Base-by-base conservation (phyloP, 2,797 vertebrate species). In the Acipenser ruthenus region DNA sequence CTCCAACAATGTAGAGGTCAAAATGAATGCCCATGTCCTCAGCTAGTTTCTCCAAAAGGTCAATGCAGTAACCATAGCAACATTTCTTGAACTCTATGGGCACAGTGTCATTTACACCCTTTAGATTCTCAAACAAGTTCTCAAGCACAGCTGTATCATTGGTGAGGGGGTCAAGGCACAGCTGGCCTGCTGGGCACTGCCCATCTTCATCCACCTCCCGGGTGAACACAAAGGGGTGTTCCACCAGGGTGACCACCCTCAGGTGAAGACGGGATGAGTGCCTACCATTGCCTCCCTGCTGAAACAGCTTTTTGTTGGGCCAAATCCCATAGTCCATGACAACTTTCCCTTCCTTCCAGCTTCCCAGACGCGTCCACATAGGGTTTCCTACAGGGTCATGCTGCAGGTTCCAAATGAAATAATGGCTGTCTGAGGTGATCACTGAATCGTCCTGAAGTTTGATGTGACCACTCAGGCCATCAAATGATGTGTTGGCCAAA, bases 371-470 rank as follows among this genome's bases (percentile, higher is more conserved):
- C 0, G 95, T 97, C 96, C 96, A 98, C 86, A 94, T 95, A 2
- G 90, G 95, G 73, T 96, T 95, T 62, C 94, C 96, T 0, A 98
- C 72, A 49, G 95, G 95, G 77, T 99, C 95, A 0, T 95, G 92
- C 80, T 99, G 96, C 69, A 99, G 91, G 75, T 92, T 96, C 96
- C 95, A 99, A 83, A 99, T 95, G 87, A 95, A 98, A 81, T 97
- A 93, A 75, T 96, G 94, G 70, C 92, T 92, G 82, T 97, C 94
- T 7, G 95, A 95, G 74, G 87, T 88, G 79, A 95, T 74, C 69
- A 93, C 75, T 10, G 93, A 88, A 69, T 90, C 86, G 10, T 82
- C 85, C 80, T 86, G 88, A 68, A 90, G 88, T 74, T 76, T 92
- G 79, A 99, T 87, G 70, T 87, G 91, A 65, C 96, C 96, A 15